Conservation (phyloP, 2,888 invertebrate species). For the Catocala sponsa region DNA sequence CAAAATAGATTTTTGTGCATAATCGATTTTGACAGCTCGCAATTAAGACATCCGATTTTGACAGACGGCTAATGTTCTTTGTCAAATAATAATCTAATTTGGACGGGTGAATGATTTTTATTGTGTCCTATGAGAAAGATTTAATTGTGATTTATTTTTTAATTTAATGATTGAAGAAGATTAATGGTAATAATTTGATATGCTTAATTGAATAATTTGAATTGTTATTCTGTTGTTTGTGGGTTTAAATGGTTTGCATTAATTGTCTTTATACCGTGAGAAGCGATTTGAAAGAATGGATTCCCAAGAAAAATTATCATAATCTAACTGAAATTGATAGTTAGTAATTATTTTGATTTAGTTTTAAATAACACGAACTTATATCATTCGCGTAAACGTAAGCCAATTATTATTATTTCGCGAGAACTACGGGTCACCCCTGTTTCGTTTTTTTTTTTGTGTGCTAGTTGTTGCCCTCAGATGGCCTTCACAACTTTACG, state of each 20-base stretch:
- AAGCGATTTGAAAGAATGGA: background rate
- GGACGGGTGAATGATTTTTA: slow-evolving; percentile 68
- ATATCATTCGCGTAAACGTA: too few relatives aligned
- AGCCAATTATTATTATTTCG: too few relatives aligned
- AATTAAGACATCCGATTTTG: slow-evolving; percentile 57
- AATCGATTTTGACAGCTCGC: slow-evolving; percentile 79
- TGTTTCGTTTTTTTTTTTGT: too few relatives aligned
- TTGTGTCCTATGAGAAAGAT: slow-evolving; percentile 66
- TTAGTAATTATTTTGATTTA: too few relatives aligned
- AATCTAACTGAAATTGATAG: too few relatives aligned
- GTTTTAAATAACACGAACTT: too few relatives aligned
- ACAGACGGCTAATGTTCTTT: slow-evolving; percentile 68
- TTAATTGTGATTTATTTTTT: slow-evolving; percentile 35
- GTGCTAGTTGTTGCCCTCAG: too few relatives aligned
- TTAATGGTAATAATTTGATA: slow-evolving; percentile 31
- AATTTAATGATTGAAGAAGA: slow-evolving; percentile 32
- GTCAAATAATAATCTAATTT: slow-evolving; percentile 71
- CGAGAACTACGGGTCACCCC: too few relatives aligned
- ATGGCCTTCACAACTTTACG: too few relatives aligned
- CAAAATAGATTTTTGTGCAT: slow-evolving; percentile 71
- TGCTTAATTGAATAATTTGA: slow-evolving; percentile 18
- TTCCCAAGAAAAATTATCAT: too few relatives aligned
- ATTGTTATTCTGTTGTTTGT: slow-evolving; percentile 9
- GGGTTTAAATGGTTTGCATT: background rate
- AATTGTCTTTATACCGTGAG: slow-evolving; percentile 12